Evolutionary conservation across 1,140 invertebrate species (phyloP).

Genomic region (Leptinotarsa defecta): DNA sequence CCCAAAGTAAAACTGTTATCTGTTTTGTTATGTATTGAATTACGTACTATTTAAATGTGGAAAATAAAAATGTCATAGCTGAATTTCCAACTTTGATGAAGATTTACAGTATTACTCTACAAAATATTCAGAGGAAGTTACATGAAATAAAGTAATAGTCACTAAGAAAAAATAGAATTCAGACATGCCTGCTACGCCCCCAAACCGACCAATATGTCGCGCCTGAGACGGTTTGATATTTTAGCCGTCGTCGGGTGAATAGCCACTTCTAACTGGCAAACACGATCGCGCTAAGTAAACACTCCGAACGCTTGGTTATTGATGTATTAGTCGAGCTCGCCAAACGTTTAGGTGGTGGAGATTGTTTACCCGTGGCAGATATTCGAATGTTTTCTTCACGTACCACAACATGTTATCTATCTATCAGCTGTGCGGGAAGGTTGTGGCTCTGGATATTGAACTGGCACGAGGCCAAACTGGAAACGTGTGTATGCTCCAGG

Average conservation of each 20-base stretch:
- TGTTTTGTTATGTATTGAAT: too few species aligned
- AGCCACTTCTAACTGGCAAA: slow-evolving; percentile 23
- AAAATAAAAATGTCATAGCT: too few species aligned
- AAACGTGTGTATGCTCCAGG: slow-evolving; percentile 7
- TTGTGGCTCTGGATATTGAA: slow-evolving; percentile 8
- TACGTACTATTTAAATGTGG: too few species aligned
- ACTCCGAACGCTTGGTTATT: slow-evolving; percentile 4
- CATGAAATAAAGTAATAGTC: too few species aligned
- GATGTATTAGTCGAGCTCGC: background rate
- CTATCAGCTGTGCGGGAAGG: background rate
- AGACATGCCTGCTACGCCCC: too few species aligned
- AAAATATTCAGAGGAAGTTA: too few species aligned
- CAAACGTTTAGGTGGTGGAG: slow-evolving; percentile 1
- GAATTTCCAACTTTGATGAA: too few species aligned
- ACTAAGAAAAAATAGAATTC: too few species aligned
- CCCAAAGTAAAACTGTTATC: too few species aligned
- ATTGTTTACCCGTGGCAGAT: slow-evolving; percentile 22
- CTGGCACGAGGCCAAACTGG: slow-evolving; percentile 7
- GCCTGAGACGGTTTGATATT: background rate
- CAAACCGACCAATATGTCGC: background rate
- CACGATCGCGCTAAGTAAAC: slow-evolving; percentile 20
- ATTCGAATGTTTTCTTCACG: slow-evolving; percentile 19
- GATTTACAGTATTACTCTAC: too few species aligned
- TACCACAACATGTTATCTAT: slow-evolving; percentile 17
- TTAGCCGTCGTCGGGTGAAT: slow-evolving; percentile 11